These are phyloP conservation scores for Phalanger gymnotis DNA, from an alignment of 2,797 vertebrate genomes.

Conservation along the genomic window DNA sequence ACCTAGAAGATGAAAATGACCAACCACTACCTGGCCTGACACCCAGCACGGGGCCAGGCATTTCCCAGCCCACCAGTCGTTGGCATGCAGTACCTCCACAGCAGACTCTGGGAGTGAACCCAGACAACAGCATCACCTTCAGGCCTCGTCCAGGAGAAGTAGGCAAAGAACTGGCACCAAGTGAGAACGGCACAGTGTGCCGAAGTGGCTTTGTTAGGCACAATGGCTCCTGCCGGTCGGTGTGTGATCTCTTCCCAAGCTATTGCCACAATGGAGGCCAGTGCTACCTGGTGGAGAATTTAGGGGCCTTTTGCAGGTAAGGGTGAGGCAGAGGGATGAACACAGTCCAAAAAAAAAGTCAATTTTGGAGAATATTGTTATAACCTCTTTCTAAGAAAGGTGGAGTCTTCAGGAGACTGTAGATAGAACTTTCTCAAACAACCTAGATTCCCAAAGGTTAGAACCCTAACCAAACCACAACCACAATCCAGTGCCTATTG, in stretches of 20 bases:
- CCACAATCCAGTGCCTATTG: too few species aligned
- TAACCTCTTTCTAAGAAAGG: background rate
- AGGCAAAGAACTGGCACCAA: constrained; percentile 71
- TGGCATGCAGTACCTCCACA: constrained; percentile 63
- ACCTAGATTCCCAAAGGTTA: background rate
- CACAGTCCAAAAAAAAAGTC: background rate
- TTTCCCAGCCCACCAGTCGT: constrained; percentile 75
- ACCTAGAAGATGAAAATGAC: constrained; percentile 85
- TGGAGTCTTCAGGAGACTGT: background rate
- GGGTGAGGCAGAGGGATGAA: constrained; percentile 1
- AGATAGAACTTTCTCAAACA: background rate
- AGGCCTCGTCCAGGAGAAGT: constrained; percentile 74
- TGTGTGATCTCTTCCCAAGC: constrained; percentile 92
- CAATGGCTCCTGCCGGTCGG: constrained; percentile 93
- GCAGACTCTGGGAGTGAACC: constrained; percentile 75
- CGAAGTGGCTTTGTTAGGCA: constrained; percentile 88
- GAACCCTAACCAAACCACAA: background rate
- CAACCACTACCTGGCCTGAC: constrained; percentile 80
- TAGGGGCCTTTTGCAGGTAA: constrained; percentile 96
- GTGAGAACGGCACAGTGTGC: constrained; percentile 87
- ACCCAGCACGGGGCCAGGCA: constrained; percentile 74
- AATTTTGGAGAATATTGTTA: background rate
- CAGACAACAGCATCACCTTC: constrained; percentile 66
- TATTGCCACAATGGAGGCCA: constrained; percentile 98
- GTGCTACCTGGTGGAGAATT: constrained; percentile 94